Evolutionary conservation across 2,888 invertebrate genomes (phyloP).

Genomic region (Lissonota sp.): DNA sequence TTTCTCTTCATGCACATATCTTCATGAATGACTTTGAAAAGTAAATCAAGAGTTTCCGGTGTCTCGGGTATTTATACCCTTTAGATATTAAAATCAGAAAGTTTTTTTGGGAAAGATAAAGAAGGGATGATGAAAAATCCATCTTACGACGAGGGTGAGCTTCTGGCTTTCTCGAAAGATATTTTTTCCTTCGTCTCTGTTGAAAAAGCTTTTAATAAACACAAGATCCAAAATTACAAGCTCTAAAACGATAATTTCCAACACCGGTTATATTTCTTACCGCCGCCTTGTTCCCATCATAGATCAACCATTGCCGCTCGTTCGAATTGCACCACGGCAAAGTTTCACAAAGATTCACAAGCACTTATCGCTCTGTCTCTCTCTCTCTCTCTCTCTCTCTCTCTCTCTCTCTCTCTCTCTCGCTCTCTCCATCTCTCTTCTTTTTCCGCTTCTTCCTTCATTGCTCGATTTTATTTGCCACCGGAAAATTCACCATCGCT

Average conservation of each 20-base stretch:
- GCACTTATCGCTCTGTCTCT: constrained; percentile 47
- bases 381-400: constrained; percentile 30
- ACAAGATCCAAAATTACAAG: no score
- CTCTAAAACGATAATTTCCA: constrained; percentile 7
- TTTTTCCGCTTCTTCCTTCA: constrained; percentile 43
- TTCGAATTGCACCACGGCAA: constrained; percentile 46
- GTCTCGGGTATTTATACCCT: no score
- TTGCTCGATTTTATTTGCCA: constrained; percentile 16
- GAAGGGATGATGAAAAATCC: no score
- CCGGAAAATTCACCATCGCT: constrained; percentile 59
- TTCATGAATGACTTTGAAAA: no score
- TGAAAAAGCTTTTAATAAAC: no score
- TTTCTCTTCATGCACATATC: no score
- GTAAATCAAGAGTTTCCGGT: no score
- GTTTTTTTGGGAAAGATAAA: no score
- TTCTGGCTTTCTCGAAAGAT: no score
- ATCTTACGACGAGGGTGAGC: no score
- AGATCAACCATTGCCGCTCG: constrained; percentile 10
- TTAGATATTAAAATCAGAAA: no score
- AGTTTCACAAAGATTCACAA: constrained; percentile 49
- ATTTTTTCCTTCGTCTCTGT: no score
- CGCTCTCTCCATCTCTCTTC: constrained; percentile 15
- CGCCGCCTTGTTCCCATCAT: constrained; percentile 8
- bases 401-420: constrained; percentile 40
- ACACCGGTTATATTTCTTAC: constrained; percentile 44